Base-by-base conservation (phyloP, 2,888 invertebrate species). In the Mactromeris polynyma region DNA sequence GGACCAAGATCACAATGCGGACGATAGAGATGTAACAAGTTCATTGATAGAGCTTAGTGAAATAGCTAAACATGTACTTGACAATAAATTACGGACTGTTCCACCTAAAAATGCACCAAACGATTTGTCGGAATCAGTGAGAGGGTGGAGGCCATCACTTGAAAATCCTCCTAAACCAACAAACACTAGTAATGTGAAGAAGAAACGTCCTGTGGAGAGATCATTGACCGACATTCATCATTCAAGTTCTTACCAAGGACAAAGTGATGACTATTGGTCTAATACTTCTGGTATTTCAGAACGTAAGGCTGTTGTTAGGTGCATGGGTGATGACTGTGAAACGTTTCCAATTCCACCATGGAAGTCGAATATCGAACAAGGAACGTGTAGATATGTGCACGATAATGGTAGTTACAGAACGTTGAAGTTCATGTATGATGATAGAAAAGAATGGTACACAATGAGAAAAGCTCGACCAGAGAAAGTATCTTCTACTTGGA, bases 301-400 rank as follows among this genome's bases (percentile, higher is more conserved):
- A 21, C 90, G 83, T 33, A 93, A 92, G 81, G 69, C 85, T 19
- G 88, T 84, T 19, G 91, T 93, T 7, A 93, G 93, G 33, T 94
- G 94, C 89, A 91, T 94, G n/a, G 92, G 89, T 85, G 94, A 94
- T 64, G 95, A 94, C 58, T 93, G 89, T 85, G 90, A 91, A 42
- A 88, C 83, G 21, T 91, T 90, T 38, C 90, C 92, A 21, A 87
- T 92, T 21, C 92, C 94, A 17, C 87, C 92, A 4, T 95, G 95
- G 95, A 95, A 95, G 89, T 94, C 94, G 19, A 93, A 94, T 81
- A 95, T 95, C 1, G 96, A 96, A 87, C 95, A 95, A n/a, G 93
- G 93, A 17, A 95, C 96, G 0, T 95, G 94, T 86, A 91, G 95
- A 36, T 96, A 96, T 85, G 93, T 96, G 26, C 92, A 93, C 26